These are phyloP conservation scores for Caenorhabditis macrosperma DNA, from an alignment of 2,888 invertebrate genomes.

Conservation along the genomic window DNA sequence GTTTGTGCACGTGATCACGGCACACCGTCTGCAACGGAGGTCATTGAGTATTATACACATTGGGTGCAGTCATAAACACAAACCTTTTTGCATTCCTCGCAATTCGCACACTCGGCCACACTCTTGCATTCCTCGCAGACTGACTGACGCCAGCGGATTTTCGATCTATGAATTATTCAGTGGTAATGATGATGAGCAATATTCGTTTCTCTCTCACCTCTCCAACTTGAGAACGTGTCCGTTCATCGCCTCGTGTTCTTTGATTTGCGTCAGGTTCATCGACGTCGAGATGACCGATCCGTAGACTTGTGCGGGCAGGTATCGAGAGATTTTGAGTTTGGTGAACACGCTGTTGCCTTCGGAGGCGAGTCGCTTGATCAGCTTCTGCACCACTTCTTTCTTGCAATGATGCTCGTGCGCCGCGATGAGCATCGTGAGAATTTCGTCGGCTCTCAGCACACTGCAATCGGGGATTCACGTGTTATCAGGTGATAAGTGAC, in stretches of 20 bases:
- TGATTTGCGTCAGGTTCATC: slow-evolving; percentile 71
- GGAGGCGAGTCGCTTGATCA: slow-evolving; percentile 70
- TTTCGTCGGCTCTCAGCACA: slow-evolving; percentile 72
- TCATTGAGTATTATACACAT: neutral
- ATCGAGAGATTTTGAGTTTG: slow-evolving; percentile 74
- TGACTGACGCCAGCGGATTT: slow-evolving; percentile 68
- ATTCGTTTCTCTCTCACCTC: no score
- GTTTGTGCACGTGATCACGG: slow-evolving; percentile 64
- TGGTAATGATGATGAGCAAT: neutral
- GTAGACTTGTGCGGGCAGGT: slow-evolving; percentile 74
- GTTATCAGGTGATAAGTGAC: slow-evolving; percentile 1
- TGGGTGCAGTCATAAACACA: neutral
- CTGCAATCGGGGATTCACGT: slow-evolving; percentile 67
- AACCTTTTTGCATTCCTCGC: slow-evolving; percentile 74
- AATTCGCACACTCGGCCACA: slow-evolving; percentile 69
- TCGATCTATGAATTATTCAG: slow-evolving; percentile 54
- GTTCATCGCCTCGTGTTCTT: slow-evolving; percentile 66
- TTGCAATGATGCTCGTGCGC: slow-evolving; percentile 71
- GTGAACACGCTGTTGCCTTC: slow-evolving; percentile 73
- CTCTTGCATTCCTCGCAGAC: slow-evolving; percentile 71
- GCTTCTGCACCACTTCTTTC: slow-evolving; percentile 65
- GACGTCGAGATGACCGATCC: slow-evolving; percentile 76
- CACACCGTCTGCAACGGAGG: slow-evolving; percentile 67
- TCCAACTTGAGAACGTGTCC: slow-evolving; percentile 73
- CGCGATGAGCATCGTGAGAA: slow-evolving; percentile 75